Evolutionary conservation across 2,797 vertebrate species (phyloP), one percentile per base, ranked within the genome.

Genomic region (Aldrovandia affinis): DNA sequence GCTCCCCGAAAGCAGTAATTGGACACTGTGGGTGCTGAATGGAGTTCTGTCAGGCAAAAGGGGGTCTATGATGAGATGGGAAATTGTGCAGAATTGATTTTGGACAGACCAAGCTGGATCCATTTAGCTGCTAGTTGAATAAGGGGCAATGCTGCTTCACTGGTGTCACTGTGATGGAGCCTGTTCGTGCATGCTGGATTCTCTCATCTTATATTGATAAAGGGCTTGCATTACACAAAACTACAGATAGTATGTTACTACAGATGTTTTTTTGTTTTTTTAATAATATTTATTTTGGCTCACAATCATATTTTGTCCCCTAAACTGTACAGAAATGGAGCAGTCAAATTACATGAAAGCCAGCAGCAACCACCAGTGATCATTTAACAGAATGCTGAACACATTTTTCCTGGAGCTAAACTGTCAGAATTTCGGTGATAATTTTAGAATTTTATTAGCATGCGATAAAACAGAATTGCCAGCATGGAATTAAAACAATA

Each of bases 401-500:
- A 89, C 89, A 92, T 92, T 92, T 90, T 88, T 94, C 92, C 94
- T 93, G 90, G 89, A 95, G 93, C 93, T 88, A 93, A 91, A 92
- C 90, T 88, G 91, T 94, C 92, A 92, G 86, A 86, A 81, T 61
- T 90, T 93, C 88, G 87, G 91, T 89, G 89, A 95, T 95, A 88
- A 92, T 91, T 94, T 91, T 91, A 88, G 86, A 61, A 88, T 95
- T 96, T 95, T 95, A 96, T 94, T 94, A 93, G 91, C 89, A 86
- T 89, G 86, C 87, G 89, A 87, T 94, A 93, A 94, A 95, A 93
- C 89, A 87, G 86, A 84, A 85, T 88, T 89, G 85, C 88, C 87
- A 90, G 88, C 86, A 89, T 89, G 90, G 87, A 90, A 92, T 89
- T 91, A 92, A 93, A 92, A 91, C 92, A 92, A 89, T 90, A 89